phyloP scores from a whole-genome alignment of 2,888 invertebrate species.

The Acrobasis suavella region DNA sequence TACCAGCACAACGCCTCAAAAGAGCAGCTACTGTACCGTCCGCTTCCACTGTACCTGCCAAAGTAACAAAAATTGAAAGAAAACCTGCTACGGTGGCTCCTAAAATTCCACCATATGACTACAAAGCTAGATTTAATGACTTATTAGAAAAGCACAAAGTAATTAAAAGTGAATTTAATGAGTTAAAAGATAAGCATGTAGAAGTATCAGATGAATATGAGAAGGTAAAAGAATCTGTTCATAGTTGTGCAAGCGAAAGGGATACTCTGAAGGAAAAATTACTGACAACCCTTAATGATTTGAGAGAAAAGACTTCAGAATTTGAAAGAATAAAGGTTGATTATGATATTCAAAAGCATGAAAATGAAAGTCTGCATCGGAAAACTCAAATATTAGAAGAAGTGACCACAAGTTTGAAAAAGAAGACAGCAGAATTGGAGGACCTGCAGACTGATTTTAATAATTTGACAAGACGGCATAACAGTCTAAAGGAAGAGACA shows the following conservation, averaged over 20 bases:
- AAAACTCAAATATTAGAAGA: conserved; percentile 70
- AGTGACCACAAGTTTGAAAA: conserved; percentile 64
- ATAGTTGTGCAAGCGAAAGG: conserved; percentile 55
- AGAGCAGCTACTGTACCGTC: conserved; percentile 64
- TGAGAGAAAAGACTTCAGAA: conserved; percentile 58
- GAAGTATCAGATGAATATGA: conserved; percentile 79
- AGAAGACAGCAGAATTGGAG: conserved; percentile 65
- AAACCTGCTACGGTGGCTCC: conserved; percentile 70
- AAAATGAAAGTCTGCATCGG: conserved; percentile 66
- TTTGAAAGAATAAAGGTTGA: conserved; percentile 68
- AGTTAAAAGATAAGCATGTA: conserved; percentile 76
- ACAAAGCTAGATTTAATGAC: conserved; percentile 84
- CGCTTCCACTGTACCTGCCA: conserved; percentile 48
- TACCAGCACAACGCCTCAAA: conserved; percentile 60
- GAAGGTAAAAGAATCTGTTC: conserved; percentile 65
- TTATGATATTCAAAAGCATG: conserved; percentile 66
- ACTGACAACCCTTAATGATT: conserved; percentile 57
- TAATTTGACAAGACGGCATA: conserved; percentile 62
- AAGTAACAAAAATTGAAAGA: conserved; percentile 63
- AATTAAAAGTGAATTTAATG: conserved; percentile 77
- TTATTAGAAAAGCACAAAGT: conserved; percentile 83
- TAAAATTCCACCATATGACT: conserved; percentile 84
- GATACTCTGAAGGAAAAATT: conserved; percentile 67
- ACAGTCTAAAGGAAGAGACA: conserved; percentile 67
- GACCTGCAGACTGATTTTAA: conserved; percentile 61